These are phyloP conservation scores for Psettodes erumei DNA, from an alignment of 2,113 vertebrate species.

Conservation along the genomic window DNA sequence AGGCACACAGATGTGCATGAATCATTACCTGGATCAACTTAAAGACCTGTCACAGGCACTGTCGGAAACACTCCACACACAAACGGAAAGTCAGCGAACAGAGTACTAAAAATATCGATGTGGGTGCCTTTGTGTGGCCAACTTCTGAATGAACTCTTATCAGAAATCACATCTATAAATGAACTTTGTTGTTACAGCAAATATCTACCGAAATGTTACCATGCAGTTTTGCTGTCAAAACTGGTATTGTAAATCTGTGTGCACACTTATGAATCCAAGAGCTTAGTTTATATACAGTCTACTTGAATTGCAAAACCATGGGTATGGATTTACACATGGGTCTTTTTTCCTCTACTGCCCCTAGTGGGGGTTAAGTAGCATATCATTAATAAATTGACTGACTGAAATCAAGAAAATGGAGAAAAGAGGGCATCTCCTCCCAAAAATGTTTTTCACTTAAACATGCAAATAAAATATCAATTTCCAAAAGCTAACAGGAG, in stretches of 20 bases:
- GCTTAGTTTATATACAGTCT: too few relatives aligned
- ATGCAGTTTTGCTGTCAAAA: too few relatives aligned
- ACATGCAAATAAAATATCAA: slow-evolving; percentile 50
- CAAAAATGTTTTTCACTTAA: slow-evolving; percentile 7
- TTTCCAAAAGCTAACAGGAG: slow-evolving; percentile 68
- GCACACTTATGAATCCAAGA: too few relatives aligned
- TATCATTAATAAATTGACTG: too few relatives aligned
- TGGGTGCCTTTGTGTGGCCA: background rate
- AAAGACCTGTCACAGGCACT: slow-evolving; percentile 43
- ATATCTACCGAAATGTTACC: too few relatives aligned
- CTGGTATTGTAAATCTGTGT: too few relatives aligned
- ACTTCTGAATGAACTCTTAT: background rate
- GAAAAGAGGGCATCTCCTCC: background rate
- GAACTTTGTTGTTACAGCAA: background rate
- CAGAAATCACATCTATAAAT: background rate
- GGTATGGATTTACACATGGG: too few relatives aligned
- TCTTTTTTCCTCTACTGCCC: too few relatives aligned
- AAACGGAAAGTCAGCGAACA: slow-evolving; percentile 29
- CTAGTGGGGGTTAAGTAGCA: too few relatives aligned
- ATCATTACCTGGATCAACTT: slow-evolving; percentile 46
- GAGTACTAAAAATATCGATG: background rate
- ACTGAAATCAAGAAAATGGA: background rate
- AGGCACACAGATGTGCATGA: slow-evolving; percentile 33
- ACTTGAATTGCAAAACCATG: too few relatives aligned
- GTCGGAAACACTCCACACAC: slow-evolving; percentile 34